These are phyloP conservation scores for Gyps fulvus DNA, from an alignment of 2,113 vertebrate genomes.

Conservation along the genomic window DNA sequence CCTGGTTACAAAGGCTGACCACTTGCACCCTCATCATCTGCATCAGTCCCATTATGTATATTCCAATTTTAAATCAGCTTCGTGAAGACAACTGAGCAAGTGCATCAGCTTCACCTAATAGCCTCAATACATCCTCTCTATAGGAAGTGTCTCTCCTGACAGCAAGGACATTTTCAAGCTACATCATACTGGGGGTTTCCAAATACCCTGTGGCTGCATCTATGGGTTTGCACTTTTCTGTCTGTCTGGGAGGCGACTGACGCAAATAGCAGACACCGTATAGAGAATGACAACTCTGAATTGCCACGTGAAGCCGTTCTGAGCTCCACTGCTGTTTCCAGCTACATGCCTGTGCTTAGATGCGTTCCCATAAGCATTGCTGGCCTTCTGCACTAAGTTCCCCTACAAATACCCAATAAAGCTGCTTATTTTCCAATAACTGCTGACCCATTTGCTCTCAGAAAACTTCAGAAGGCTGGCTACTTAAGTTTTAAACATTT, in stretches of 20 bases:
- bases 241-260: neutral
- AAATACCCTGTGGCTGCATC: neutral
- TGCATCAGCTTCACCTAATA: neutral
- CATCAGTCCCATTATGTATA: neutral
- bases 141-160: neutral
- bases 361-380: neutral
- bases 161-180: neutral
- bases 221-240: neutral
- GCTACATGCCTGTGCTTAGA: neutral
- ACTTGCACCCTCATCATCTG: neutral
- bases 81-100: neutral
- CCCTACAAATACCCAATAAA: neutral
- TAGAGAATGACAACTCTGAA: rapidly evolving
- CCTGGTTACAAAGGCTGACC: neutral
- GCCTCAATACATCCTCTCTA: too few species aligned
- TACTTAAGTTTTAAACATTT: neutral
- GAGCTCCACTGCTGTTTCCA: neutral
- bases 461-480: neutral
- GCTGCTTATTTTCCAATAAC: neutral
- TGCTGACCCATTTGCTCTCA: neutral
- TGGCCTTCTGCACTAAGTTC: neutral
- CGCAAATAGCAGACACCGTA: rapidly evolving
- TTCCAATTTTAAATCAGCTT: neutral
- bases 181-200: neutral
- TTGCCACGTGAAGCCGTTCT: neutral